Evolutionary conservation across 2,888 invertebrate genomes (phyloP), one percentile per base, ranked within the genome.

Genomic region (Ceratothoa steindachneri): DNA sequence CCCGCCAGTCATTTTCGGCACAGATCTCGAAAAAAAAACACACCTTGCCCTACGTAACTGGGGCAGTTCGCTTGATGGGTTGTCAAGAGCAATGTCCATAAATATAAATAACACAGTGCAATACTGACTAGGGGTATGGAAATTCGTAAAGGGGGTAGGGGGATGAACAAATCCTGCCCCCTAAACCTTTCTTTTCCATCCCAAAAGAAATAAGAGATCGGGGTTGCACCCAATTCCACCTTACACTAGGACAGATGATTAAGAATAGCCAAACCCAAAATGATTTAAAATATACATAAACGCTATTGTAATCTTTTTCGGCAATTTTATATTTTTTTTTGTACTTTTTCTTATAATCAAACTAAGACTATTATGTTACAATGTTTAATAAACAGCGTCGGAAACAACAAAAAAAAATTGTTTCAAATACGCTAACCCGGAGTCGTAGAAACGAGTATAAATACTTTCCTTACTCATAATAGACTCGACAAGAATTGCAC

Each of bases 71-170:
- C n/a, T n/a, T n/a, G n/a, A n/a, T n/a, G n/a, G n/a, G n/a, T n/a
- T n/a, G n/a, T n/a, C n/a, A n/a, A n/a, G n/a, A n/a, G n/a, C 15
- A 15, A 41, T 41, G 41, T 41, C 15, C 41, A 41, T 41, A 41
- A 41, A 41, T 41, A 41, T 15, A 41, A 41, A 60, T 60, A 60
- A 60, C 60, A 60, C 60, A 60, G 60, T 60, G 60, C 60, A 60
- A 60, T 60, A 60, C 60, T 60, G 60, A 60, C 60, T 60, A 60
- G 60, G 60, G 60, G 2, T 24, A 60, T 60, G 60, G 60, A 60
- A 60, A 1, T 24, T 24, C 27, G 19, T 24, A 24, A 24, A 60
- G 24, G 27, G 12, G 22, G 19, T 51, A n/a, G 15, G 52, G 52
- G 52, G 15, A 51, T 51, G 19, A 51, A 51, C 52, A 51, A 41